Base-by-base conservation (phyloP, 2,113 vertebrate species). In the Sigmodon hispidus region DNA sequence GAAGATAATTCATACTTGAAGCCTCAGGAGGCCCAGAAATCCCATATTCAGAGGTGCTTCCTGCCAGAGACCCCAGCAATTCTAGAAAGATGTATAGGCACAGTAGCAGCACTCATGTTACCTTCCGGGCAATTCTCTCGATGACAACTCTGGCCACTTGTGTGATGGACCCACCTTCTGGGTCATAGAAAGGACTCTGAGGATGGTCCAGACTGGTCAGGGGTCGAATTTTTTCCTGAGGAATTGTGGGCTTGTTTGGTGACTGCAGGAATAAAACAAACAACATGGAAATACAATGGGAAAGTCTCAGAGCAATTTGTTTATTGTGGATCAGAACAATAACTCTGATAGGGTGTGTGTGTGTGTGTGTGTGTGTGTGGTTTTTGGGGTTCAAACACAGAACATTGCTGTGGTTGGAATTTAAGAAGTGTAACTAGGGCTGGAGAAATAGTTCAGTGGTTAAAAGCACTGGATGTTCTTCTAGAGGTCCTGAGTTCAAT, bases 181-280 rank as follows among this genome's bases (percentile, higher is more conserved):
- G 99, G 88, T 99, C 99, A 15, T 99, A 99, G 98, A 99, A 99
- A n/a, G 99, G 99, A 97, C 99, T 99, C 94, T 99, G 99, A 69
- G 99, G 99, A 92, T 99, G 99, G 97, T 99, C 99, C 97, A 99
- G 98, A 92, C 99, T 99, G 94, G 99, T 99, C 90, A 99, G 98
- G 34, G 99, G 99, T 79, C 99, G 99, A 95, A 99, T 99, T 98
- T 99, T 99, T 96, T 99, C 99, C 98, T 99, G 99, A 93, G 99
- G 99, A 88, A 98, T 80, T 36, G 98, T 98, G 48, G 99, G 98
- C 94, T 99, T 99, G 98, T 99, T 99, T 91, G 99, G 99, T 96
- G 99, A 99, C 99, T 99, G 97, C 77, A 98, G 90, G 59, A 96
- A 22, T 75, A 72, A 85, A 95, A 75, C 2, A 90, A 1, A 65